These are phyloP conservation scores for Drosophila ambigua DNA, from an alignment of 1,140 invertebrate genomes.

Conservation along the genomic window DNA sequence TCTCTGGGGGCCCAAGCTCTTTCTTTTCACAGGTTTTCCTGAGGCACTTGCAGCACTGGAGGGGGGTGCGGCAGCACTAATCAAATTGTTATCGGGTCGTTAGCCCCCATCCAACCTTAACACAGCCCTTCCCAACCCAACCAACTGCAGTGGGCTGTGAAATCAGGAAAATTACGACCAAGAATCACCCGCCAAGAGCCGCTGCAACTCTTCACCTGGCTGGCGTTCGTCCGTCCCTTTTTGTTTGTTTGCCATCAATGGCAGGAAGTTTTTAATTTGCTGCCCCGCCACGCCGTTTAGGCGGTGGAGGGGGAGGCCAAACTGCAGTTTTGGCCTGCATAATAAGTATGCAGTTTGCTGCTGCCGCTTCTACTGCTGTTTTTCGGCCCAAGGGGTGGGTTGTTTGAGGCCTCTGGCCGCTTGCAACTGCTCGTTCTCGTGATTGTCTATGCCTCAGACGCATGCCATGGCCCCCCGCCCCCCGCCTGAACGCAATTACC, in stretches of 20 bases:
- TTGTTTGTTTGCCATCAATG: constrained; percentile 75
- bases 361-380: not conserved
- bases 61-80: not conserved
- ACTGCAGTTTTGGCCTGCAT: constrained; percentile 75
- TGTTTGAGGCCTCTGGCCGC: constrained; percentile 18
- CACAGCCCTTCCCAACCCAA: too few species aligned
- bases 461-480: constrained; percentile 5
- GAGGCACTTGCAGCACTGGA: too few species aligned
- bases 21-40: too few species aligned
- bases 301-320: not conserved
- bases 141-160: not conserved
- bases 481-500: constrained; percentile 65
- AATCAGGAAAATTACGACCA: constrained; percentile 66
- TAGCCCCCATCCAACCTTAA: constrained; percentile 14
- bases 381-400: constrained; percentile 30
- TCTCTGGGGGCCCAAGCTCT: not conserved
- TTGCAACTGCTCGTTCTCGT: constrained; percentile 35
- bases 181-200: constrained; percentile 49
- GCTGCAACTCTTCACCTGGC: too few species aligned
- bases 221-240: constrained; percentile 17
- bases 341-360: constrained; percentile 66
- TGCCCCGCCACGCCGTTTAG: constrained; percentile 5
- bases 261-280: constrained; percentile 79
- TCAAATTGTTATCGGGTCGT: constrained; percentile 65
- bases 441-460: constrained; percentile 31